Percentiles rank a stretch among this genome's conserved stretches.
Conservation (phyloP, 2,888 invertebrate species). For the Aethes cnicana region DNA sequence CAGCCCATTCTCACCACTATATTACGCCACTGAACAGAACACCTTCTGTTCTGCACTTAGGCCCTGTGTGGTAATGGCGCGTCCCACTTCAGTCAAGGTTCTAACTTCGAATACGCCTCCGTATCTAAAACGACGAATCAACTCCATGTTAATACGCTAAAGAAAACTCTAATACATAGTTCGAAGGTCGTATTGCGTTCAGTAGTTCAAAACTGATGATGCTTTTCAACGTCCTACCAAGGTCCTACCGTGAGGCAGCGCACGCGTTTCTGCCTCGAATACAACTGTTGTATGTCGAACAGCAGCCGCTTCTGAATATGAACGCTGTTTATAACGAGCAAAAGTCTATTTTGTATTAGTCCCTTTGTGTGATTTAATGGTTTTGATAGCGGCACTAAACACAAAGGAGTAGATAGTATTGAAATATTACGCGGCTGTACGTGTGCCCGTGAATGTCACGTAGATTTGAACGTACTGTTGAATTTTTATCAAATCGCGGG, state of each 20-base stretch:
- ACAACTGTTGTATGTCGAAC: conserved; percentile 47
- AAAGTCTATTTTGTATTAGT: conserved; percentile 24
- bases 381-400: conserved; percentile 31
- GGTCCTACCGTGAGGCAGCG: conserved; percentile 66
- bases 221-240: conserved; percentile 68
- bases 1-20: conserved; percentile 37
- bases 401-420: conserved; percentile 63
- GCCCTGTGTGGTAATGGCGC: conserved; percentile 73
- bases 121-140: conserved; percentile 43
- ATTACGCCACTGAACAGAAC: conserved; percentile 61
- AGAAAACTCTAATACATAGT: conserved; percentile 13
- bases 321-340: conserved; percentile 32
- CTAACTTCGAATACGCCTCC: conserved; percentile 53
- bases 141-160: conserved; percentile 26
- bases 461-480: conserved; percentile 52
- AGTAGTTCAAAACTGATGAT: conserved; percentile 52
- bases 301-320: conserved; percentile 33
- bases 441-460: conserved; percentile 68
- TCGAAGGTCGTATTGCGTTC: conserved; percentile 36
- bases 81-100: conserved; percentile 79
- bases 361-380: conserved; percentile 5
- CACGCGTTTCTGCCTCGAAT: conserved; percentile 53
- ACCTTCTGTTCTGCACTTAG: conserved; percentile 73
- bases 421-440: conserved; percentile 61
- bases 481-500: conserved; percentile 43